Percentiles rank a stretch among this genome's conserved stretches.
These are phyloP conservation scores for Reinhardtius hippoglossoides DNA, from an alignment of 2,113 vertebrate species.

Conservation along the genomic window DNA sequence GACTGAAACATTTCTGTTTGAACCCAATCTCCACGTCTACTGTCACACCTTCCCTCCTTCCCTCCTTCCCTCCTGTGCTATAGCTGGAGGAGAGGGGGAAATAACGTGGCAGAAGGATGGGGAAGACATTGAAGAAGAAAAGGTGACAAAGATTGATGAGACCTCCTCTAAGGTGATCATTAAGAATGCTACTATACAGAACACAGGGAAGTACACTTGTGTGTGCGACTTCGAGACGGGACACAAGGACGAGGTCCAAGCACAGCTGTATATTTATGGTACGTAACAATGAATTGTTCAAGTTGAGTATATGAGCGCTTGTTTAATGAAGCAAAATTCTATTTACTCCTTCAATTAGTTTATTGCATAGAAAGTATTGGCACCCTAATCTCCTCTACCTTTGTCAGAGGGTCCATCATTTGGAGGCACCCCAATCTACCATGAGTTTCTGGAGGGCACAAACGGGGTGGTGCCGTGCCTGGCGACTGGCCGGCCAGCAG, in stretches of 20 bases:
- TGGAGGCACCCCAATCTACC: slow-evolving; percentile 57
- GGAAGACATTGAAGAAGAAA: slow-evolving; percentile 40
- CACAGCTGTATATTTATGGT: slow-evolving; percentile 74
- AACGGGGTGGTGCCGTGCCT: slow-evolving; percentile 67
- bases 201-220: slow-evolving; percentile 76
- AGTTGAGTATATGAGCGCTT: neutral
- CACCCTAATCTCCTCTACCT: neutral
- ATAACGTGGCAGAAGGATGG: slow-evolving; percentile 74
- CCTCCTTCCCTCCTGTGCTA: slow-evolving; percentile 17
- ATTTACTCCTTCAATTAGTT: neutral
- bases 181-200: slow-evolving; percentile 30
- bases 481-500: slow-evolving; percentile 71
- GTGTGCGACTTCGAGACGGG: slow-evolving; percentile 17
- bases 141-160: slow-evolving; percentile 65
- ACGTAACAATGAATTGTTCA: slow-evolving; percentile 31
- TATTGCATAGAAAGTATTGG: neutral
- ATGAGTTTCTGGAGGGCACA: slow-evolving; percentile 80
- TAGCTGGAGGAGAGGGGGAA: slow-evolving; percentile 63
- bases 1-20: neutral
- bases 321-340: too few relatives aligned
- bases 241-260: fast-evolving
- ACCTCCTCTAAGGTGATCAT: slow-evolving; percentile 63
- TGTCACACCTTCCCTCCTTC: too few relatives aligned
- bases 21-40: neutral
- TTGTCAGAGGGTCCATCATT: slow-evolving; percentile 74